Percentiles rank a stretch among this genome's conserved stretches.
These are phyloP conservation scores for Cherax quadricarinatus DNA, from an alignment of 1,140 invertebrate genomes.

Conservation along the genomic window DNA sequence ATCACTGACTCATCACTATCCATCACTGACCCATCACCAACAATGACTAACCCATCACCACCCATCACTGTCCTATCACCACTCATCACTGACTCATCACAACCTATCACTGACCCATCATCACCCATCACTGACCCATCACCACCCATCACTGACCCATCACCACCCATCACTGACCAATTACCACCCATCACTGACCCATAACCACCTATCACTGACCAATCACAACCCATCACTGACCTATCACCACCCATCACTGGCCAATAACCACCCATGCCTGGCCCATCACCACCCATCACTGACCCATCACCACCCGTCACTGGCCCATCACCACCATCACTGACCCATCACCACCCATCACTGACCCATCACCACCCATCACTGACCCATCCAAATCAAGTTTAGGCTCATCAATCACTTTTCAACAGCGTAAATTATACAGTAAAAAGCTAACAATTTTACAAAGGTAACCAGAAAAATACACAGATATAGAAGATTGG, in stretches of 20 bases:
- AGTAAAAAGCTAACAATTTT: no score
- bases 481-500: no score
- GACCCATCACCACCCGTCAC: not conserved
- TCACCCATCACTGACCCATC: not conserved
- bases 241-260: not conserved
- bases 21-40: not conserved
- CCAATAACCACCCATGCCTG: not conserved
- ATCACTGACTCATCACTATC: no score
- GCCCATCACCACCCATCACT: not conserved
- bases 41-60: not conserved
- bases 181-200: not conserved
- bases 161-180: not conserved
- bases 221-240: not conserved
- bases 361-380: not conserved
- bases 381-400: not conserved
- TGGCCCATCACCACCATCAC: not conserved
- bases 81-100: not conserved
- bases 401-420: no score
- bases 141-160: not conserved
- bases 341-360: not conserved
- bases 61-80: not conserved
- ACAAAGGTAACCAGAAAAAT: no score
- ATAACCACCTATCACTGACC: not conserved
- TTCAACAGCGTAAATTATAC: no score
- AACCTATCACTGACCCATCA: not conserved